Conservation (phyloP, 2,797 vertebrate species). For the Labroides dimidiatus region DNA sequence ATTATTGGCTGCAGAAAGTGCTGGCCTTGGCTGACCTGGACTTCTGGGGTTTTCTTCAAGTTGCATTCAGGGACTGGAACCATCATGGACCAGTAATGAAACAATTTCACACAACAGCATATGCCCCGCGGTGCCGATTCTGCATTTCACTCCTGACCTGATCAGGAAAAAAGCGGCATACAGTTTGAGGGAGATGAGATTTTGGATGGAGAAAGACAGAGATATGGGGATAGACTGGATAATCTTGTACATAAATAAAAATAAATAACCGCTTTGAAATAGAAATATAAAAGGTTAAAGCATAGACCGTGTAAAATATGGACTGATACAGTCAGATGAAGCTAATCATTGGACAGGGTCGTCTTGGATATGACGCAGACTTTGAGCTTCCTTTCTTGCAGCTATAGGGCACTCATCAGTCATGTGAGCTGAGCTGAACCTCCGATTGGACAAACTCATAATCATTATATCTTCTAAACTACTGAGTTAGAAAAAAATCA, state of each 20-base stretch:
- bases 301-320: too few relatives aligned
- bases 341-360: too few relatives aligned
- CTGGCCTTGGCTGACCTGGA: background rate
- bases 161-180: slow-evolving; percentile 29
- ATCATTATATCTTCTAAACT: too few relatives aligned
- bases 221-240: background rate
- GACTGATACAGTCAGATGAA: too few relatives aligned
- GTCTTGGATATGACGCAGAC: too few relatives aligned
- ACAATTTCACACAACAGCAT: slow-evolving; percentile 79
- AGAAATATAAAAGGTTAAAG: too few relatives aligned
- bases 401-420: too few relatives aligned
- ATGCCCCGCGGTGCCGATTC: slow-evolving; percentile 76
- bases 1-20: slow-evolving; percentile 8
- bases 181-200: slow-evolving; percentile 52
- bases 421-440: too few relatives aligned
- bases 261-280: too few relatives aligned
- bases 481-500: too few relatives aligned
- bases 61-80: slow-evolving; percentile 44
- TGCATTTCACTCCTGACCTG: slow-evolving; percentile 26
- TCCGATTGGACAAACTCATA: too few relatives aligned
- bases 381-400: too few relatives aligned
- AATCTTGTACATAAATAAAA: background rate
- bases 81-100: slow-evolving; percentile 64
- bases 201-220: background rate
- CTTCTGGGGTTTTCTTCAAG: slow-evolving; percentile 24